Conservation (phyloP, 2,888 invertebrate genomes). For the Xestia rhomboidea region DNA sequence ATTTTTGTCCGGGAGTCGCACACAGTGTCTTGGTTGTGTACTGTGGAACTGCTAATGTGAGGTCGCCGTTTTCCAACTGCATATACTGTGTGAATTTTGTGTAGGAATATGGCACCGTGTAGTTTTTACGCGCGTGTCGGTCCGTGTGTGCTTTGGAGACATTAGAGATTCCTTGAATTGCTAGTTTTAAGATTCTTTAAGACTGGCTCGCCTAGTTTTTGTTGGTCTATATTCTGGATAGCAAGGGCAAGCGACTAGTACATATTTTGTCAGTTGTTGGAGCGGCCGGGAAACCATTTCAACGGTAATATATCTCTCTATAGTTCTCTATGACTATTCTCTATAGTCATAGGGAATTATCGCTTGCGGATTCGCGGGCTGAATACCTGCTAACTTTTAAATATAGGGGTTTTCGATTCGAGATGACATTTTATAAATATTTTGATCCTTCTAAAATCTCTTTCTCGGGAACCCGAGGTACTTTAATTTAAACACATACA, state of each 20-base stretch:
- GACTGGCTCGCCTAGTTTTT: conserved; percentile 39
- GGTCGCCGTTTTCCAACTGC: conserved; percentile 49
- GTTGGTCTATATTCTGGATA: conserved; percentile 27
- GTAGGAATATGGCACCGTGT: conserved; percentile 45
- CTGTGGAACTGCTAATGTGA: conserved; percentile 16
- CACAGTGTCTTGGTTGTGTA: conserved; percentile 51
- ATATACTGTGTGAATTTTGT: conserved; percentile 29
- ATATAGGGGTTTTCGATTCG: not conserved
- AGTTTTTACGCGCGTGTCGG: conserved; percentile 18
- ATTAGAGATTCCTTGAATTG: conserved; percentile 50
- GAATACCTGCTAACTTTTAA: not conserved
- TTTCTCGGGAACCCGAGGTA: not conserved
- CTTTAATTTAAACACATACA: not conserved
- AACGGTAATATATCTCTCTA: not conserved
- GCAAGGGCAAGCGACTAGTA: not conserved
- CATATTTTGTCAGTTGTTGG: not conserved
- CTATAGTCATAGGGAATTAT: not conserved
- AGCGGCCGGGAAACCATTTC: not conserved
- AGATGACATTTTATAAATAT: not conserved
- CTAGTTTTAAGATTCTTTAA: conserved; percentile 35
- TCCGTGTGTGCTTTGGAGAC: conserved; percentile 37
- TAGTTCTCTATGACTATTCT: too few relatives aligned
- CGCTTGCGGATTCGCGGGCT: not conserved
- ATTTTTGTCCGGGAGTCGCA: conserved; percentile 39
- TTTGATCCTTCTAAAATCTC: not conserved